phyloP scores from a whole-genome alignment of 37 sponge, comb jelly and placozoan genomes.

The Axinella damicornis region DNA sequence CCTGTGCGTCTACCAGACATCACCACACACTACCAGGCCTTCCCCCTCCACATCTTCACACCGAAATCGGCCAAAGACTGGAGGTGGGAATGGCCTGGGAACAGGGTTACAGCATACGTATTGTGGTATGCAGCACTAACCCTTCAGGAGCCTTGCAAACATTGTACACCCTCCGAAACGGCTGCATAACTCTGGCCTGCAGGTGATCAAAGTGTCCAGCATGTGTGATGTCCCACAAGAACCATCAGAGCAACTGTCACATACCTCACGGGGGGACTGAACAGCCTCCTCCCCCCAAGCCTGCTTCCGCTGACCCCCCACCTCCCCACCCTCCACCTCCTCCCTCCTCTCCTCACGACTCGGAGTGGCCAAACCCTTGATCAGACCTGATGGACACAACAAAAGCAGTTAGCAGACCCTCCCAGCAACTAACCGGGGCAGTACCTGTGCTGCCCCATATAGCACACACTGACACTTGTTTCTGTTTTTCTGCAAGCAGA shows the following conservation, averaged over 20 bases:
- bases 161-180: slow-evolving; percentile 22
- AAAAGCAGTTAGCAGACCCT: too few species aligned
- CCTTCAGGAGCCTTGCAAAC: slow-evolving; percentile 45
- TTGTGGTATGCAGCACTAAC: slow-evolving; percentile 37
- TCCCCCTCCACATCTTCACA: too few species aligned
- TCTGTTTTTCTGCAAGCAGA: too few species aligned
- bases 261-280: neutral
- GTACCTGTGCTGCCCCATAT: too few species aligned
- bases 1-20: too few species aligned
- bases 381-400: slow-evolving; percentile 40
- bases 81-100: too few species aligned
- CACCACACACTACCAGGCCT: too few species aligned
- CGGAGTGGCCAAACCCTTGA: slow-evolving; percentile 7
- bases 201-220: neutral
- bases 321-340: slow-evolving; percentile 2
- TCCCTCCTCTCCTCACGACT: neutral
- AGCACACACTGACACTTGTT: too few species aligned
- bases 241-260: neutral
- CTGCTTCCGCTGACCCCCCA: neutral
- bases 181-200: slow-evolving; percentile 1
- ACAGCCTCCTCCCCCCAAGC: neutral
- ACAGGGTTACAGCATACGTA: too few species aligned
- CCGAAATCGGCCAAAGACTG: too few species aligned
- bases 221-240: too few species aligned
- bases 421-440: too few species aligned